Evolutionary conservation across 2,888 invertebrate genomes (phyloP), one percentile per base, ranked within the genome.

Genomic region (Melieria omissa): DNA sequence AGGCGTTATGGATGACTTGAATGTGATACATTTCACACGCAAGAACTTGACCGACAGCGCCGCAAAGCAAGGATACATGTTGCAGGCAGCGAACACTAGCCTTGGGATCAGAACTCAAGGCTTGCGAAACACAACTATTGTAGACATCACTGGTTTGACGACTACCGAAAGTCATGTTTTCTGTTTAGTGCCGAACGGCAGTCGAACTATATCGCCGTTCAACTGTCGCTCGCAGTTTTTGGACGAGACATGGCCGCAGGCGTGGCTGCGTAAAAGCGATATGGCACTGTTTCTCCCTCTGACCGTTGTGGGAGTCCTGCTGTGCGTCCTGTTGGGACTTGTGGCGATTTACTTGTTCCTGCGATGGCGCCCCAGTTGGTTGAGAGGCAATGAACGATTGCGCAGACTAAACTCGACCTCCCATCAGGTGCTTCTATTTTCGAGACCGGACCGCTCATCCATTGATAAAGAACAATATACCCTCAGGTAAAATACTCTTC

Each of bases 171-270:
- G 76, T 0, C 82, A 82, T 49, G 60, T 76, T 0, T 84, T 83
- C 64, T 84, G 84, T 9, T 46, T 85, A 4, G 3, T 82, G 4
- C 61, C 76, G 1, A 63, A 74, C 3, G 62, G 42, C 44, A 10
- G 9, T 10, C 16, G 2, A 10, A 45, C 55, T 4, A 74, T 79
- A 4, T 79, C 82, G 4, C 80, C 84, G 7, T 78, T 81, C 3
- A 79, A 82, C 62, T 85, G 84, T 45, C 78, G 71, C 0, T 78
- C 84, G 0, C 76, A 81, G 61, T 76, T 70, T n/a, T 4, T 71
- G 41, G 14, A 42, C 6, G 0, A 4, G 1, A 5, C n/a, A 2
- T 41, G n/a, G 41, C 14, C 14, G 8, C 4, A 41, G 57, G 67
- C 74, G n/a, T 85, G 85, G 85, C 72, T 83, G 4, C 63, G 65